Percentiles rank a stretch among this genome's conserved stretches.
These are phyloP conservation scores for Zhengitettix transpicula DNA, from an alignment of 2,888 invertebrate species.

Conservation along the genomic window DNA sequence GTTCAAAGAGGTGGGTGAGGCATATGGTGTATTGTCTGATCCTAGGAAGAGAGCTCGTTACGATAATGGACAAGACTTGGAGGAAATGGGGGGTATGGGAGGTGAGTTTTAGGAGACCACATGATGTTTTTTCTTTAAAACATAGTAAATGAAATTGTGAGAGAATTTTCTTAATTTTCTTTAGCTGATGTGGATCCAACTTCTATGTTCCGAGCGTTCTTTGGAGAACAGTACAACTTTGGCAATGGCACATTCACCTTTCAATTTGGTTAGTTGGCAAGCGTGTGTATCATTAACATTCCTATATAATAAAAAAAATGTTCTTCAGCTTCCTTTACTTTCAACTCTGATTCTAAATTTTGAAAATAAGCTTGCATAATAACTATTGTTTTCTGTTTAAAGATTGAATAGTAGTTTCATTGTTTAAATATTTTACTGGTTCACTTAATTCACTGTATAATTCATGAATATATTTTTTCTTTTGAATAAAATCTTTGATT, in stretches of 20 bases:
- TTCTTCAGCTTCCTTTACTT: no score
- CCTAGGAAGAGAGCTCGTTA: conserved; percentile 77
- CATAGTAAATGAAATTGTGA: neutral
- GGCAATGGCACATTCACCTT: conserved; percentile 41
- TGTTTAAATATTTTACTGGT: no score
- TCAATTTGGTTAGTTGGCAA: conserved; percentile 42
- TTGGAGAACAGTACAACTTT: conserved; percentile 34
- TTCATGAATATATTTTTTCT: no score
- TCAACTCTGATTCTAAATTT: no score
- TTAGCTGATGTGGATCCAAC: conserved; percentile 59
- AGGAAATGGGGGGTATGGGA: conserved; percentile 37
- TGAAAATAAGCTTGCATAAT: no score
- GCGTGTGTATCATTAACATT: no score
- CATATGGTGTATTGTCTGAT: conserved; percentile 82
- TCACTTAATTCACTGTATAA: no score
- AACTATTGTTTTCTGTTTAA: no score
- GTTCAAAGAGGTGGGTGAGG: conserved; percentile 94
- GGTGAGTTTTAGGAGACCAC: conserved; percentile 3
- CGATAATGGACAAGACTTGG: conserved; percentile 80
- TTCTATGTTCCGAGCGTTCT: conserved; percentile 74
- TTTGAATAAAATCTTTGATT: no score
- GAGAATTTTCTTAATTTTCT: conserved; percentile 23
- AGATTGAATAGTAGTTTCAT: no score
- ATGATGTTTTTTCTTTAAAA: neutral
- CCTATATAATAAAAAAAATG: no score